A percentile compares a stretch with the other conserved stretches of the same genome.
phyloP scores from a whole-genome alignment of 2,888 invertebrate species.

The Flexamia atlantica region DNA sequence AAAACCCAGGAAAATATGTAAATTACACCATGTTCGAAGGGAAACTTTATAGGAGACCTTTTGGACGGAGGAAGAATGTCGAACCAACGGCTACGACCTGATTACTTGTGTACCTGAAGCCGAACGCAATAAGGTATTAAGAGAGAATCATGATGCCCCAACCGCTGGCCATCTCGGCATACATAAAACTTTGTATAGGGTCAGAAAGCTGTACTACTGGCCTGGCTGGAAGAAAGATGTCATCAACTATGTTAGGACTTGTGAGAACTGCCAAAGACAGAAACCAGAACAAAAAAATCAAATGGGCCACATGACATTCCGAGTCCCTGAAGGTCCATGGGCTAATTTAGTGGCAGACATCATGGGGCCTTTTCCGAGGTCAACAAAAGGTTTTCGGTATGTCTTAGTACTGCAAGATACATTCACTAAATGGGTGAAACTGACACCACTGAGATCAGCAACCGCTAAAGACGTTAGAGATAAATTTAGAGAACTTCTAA shows the following conservation, averaged over 20 bases:
- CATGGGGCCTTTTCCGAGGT: conserved; percentile 2
- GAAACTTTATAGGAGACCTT: not conserved
- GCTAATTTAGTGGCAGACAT: not conserved
- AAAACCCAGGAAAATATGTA: not conserved
- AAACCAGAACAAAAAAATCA: not conserved
- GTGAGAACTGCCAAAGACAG: not conserved
- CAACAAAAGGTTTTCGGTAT: not conserved
- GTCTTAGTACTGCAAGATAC: not conserved
- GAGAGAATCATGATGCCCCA: conserved; percentile 69
- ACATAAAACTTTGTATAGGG: not conserved
- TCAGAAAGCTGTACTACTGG: not conserved
- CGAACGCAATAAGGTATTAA: conserved; percentile 59
- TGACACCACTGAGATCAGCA: not conserved
- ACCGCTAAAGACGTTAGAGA: not conserved
- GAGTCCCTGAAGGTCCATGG: not conserved
- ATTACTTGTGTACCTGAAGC: conserved; percentile 43
- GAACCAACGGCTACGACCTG: not conserved
- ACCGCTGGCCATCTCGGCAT: conserved; percentile 70
- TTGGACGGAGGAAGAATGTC: not conserved
- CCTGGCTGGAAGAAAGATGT: conserved; percentile 9
- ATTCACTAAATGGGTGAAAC: not conserved
- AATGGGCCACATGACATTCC: conserved; percentile 7
- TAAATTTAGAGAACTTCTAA: not conserved
- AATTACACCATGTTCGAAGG: not conserved
- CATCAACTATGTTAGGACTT: not conserved